Evolutionary conservation across 2,797 vertebrate species (phyloP).

Genomic region (Oophaga sylvatica): DNA sequence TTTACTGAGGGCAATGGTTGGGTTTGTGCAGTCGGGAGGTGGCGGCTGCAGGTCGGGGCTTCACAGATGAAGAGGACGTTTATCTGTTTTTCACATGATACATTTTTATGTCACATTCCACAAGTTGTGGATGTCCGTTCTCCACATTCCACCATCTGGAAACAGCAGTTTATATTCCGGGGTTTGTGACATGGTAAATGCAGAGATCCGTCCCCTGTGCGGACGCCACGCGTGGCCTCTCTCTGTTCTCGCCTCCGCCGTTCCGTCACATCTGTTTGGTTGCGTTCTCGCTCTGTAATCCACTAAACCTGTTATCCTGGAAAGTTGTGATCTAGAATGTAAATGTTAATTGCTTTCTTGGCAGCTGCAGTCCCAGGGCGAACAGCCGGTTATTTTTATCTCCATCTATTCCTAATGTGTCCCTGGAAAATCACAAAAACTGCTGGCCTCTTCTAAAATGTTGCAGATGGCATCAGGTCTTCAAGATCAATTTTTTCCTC

Average conservation of each 20-base stretch:
- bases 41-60: too few species aligned
- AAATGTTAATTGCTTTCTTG: conserved; percentile 59
- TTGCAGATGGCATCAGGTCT: conserved; percentile 46
- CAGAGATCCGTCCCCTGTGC: background rate
- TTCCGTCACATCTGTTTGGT: conserved; percentile 29
- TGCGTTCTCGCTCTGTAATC: conserved; percentile 17
- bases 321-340: conserved; percentile 60
- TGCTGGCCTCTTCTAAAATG: conserved; percentile 47
- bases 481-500: conserved; percentile 38
- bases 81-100: too few species aligned
- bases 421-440: conserved; percentile 44
- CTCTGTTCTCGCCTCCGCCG: background rate
- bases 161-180: background rate
- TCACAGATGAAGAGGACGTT: too few species aligned
- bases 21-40: too few species aligned
- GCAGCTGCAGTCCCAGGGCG: conserved; percentile 51
- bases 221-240: background rate
- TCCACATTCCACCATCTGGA: background rate
- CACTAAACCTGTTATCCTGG: conserved; percentile 51
- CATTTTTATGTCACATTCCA: too few species aligned
- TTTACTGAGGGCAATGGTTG: too few species aligned
- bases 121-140: background rate
- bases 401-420: conserved; percentile 43
- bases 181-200: background rate
- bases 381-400: conserved; percentile 46